Base-by-base conservation (phyloP, 2,888 invertebrate genomes). In the Fragum whitleyi region DNA sequence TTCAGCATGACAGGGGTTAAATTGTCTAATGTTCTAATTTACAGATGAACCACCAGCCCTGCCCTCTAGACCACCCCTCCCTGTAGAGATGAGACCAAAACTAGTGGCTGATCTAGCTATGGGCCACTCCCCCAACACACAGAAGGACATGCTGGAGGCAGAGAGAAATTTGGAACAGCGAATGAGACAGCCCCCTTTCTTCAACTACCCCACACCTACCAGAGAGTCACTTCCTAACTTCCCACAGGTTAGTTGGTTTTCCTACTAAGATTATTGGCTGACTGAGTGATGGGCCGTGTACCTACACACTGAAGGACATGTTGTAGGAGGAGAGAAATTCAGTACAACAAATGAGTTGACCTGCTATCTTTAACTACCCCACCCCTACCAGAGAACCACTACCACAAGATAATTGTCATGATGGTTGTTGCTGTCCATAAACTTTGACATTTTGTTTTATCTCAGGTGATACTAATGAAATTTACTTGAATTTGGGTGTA, bases 61-160 rank as follows among this genome's bases (percentile, higher is more conserved):
- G 5, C 93, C 93, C 6, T 74, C 79, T 16, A 78, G 93, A 65
- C 93, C 93, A 19, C 92, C 93, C 1, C 87, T 92, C n/a, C 93
- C 93, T 1, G 88, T 88, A 0, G 87, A 87, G 32, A 88, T 90
- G 65, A 70, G 92, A 6, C 88, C 90, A 62, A 86, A 90, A 83
- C 87, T 92, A 42, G 91, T 92, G 6, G 87, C 88, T 62, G 92
- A 93, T 26, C 81, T 93, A 32, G 93, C 92, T 6, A 81, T 91
- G 67, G 77, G 89, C 0, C 87, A 88, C 72, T 91, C 92, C 0
- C 93, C 93, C 0, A 84, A 82, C 51, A 91, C 92, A 2, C 89
- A 89, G 57, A 69, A 86, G 23, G 90, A 91, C 57, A 81, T 91
- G 57, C 69, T 93, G 36, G 81, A 76, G 0, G 87, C 93, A 0